Conservation (phyloP, 2,113 vertebrate genomes). For the Ophthalmolycus amberensis region DNA sequence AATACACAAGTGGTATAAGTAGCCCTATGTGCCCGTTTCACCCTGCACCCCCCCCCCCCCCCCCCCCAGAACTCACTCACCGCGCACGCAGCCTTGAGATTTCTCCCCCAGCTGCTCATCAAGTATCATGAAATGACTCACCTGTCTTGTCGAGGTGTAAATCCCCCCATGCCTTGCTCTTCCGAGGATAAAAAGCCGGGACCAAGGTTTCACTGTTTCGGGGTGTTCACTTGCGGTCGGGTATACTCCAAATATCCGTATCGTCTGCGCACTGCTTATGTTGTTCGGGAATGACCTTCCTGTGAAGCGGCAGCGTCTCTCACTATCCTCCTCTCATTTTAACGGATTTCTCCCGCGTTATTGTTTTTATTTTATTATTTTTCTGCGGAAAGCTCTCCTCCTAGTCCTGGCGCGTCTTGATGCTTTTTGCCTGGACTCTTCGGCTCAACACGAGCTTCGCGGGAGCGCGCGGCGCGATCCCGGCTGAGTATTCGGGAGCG, state of each 20-base stretch:
- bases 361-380: slow-evolving; percentile 15
- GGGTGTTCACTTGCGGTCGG: slow-evolving; percentile 63
- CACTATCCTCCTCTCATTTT: slow-evolving; percentile 70
- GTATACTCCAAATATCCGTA: slow-evolving; percentile 77
- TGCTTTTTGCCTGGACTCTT: slow-evolving; percentile 74
- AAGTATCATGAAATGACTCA: slow-evolving; percentile 78
- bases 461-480: slow-evolving; percentile 83
- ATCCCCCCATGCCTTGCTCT: slow-evolving; percentile 79
- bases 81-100: slow-evolving; percentile 33
- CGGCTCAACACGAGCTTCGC: slow-evolving; percentile 72
- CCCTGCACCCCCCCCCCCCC: slow-evolving; percentile 13
- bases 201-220: slow-evolving; percentile 51
- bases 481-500: slow-evolving; percentile 74
- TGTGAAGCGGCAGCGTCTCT: slow-evolving; percentile 58
- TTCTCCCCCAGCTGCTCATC: slow-evolving; percentile 11
- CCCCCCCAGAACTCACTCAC: slow-evolving; percentile 45
- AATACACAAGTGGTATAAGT: slow-evolving; percentile 39
- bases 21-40: slow-evolving; percentile 11
- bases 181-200: slow-evolving; percentile 55
- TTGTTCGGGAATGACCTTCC: slow-evolving; percentile 67
- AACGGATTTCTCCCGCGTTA: slow-evolving; percentile 28
- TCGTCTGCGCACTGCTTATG: slow-evolving; percentile 45
- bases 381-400: slow-evolving; percentile 56
- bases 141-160: slow-evolving; percentile 80
- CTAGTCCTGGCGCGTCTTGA: slow-evolving; percentile 75